These are phyloP conservation scores for Orcinus orca DNA, from an alignment of 2,113 vertebrate genomes.

Conservation along the genomic window DNA sequence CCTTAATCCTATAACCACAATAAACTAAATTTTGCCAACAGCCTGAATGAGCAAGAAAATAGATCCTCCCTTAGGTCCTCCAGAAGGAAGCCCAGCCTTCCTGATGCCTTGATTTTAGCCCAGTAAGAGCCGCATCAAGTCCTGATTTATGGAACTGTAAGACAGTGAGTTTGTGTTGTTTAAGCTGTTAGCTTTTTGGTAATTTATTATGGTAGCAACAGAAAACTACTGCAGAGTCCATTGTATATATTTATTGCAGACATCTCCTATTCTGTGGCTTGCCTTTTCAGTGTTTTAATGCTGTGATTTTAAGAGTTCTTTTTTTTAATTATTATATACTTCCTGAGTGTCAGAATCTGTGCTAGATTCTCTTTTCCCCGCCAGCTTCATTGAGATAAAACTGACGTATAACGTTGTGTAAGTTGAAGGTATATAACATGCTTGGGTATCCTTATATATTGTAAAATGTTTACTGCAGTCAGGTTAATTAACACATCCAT, in stretches of 20 bases:
- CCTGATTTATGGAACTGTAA: neutral
- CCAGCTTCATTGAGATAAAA: neutral
- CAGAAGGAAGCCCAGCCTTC: neutral
- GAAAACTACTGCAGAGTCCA: neutral
- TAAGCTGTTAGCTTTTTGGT: neutral
- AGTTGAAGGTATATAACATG: neutral
- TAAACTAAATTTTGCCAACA: neutral
- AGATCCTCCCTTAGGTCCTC: neutral
- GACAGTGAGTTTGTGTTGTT: neutral
- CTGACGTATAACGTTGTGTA: neutral
- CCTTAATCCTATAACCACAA: neutral
- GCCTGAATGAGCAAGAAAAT: neutral
- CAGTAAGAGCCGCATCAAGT: neutral
- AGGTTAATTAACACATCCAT: neutral
- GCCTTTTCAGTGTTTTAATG: neutral
- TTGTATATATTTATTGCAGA: neutral
- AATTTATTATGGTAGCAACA: neutral
- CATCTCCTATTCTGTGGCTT: neutral
- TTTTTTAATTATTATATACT: neutral
- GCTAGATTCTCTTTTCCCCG: neutral
- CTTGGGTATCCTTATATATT: neutral
- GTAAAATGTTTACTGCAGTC: neutral
- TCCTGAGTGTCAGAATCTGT: neutral
- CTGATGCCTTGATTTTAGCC: neutral
- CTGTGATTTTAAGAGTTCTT: neutral